These are phyloP conservation scores for Sphaeramia orbicularis DNA, from an alignment of 2,797 vertebrate genomes.

Conservation along the genomic window DNA sequence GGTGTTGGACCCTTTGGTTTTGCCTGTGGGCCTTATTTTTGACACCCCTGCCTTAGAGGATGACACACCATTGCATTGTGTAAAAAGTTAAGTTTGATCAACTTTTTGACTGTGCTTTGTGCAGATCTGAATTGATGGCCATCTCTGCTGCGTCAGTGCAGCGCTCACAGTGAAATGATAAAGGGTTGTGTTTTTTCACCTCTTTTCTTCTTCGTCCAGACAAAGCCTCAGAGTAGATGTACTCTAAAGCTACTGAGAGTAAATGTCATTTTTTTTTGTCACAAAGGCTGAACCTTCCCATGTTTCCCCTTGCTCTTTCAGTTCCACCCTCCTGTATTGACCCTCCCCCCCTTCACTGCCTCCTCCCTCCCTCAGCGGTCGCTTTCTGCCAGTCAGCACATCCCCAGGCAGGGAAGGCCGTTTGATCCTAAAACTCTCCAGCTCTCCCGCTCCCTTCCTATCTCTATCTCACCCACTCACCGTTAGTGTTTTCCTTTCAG, in stretches of 20 bases:
- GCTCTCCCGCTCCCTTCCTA: conserved; percentile 25
- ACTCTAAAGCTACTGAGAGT: conserved; percentile 21
- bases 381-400: conserved; percentile 82
- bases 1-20: too few species aligned
- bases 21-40: too few species aligned
- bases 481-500: conserved; percentile 55
- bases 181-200: conserved; percentile 3
- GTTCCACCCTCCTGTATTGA: conserved; percentile 5
- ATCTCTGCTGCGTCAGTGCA: neutral
- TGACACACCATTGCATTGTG: neutral
- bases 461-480: conserved; percentile 22
- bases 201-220: conserved; percentile 14
- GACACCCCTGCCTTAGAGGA: neutral
- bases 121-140: neutral
- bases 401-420: conserved; percentile 49
- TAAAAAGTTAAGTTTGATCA: neutral
- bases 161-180: neutral
- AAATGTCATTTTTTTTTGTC: conserved; percentile 56
- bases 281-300: conserved; percentile 45
- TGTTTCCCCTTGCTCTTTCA: conserved; percentile 19
- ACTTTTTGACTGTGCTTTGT: neutral
- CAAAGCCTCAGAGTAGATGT: neutral
- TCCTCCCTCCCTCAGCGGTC: conserved; percentile 56
- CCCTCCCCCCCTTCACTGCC: conserved; percentile 28
- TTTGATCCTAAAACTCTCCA: conserved; percentile 62